Base-by-base conservation (phyloP, 2,113 vertebrate genomes). In the Bos indicus region DNA sequence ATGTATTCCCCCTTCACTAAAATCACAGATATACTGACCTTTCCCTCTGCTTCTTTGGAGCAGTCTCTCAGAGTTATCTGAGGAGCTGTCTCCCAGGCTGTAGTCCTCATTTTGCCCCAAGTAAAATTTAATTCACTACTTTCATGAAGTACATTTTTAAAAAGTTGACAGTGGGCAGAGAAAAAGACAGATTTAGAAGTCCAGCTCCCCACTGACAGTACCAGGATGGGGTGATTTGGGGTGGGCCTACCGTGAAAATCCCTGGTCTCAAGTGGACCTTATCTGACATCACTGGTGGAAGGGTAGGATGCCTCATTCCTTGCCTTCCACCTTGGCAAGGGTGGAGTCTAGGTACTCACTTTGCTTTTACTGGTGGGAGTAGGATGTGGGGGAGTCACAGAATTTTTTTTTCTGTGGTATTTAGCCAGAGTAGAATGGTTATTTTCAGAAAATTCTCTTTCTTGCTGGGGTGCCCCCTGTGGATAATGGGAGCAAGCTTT, bases 311-410 rank as follows among this genome's bases (percentile, higher is more conserved):
- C 28, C 48, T 84, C 23, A 25, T 60, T 59, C 80, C 0, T 64
- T 56, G 36, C 36, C 28, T 30, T 56, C 33, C 21, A 56, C 52
- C 33, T 30, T 14, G 19, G 6, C 17, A 17, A 48, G 0, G 26
- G 26, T 52, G 33, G 26, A 52, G 23, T 60, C n/a, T 30, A 30
- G 43, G 15, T 26, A 57, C 7, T 26, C 33, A 81, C 7, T 33
- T 80, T 54, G 13, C 4, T 23, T 94, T 94, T 91, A 51, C 19
- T 87, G 26, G 40, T 40, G 7, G 30, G 5, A 10, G 19, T 43
- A 74, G 1, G 11, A 13, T 62, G 9, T 6, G n/a, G 3, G 19
- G 1, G 30, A 40, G 2, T 7, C 3, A n/a, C 7, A 28, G 7
- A 48, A 4, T 19, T 83, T 93, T 59, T 59, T 71, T 59, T 26